Percentiles rank a stretch among this genome's conserved stretches.
phyloP scores from a whole-genome alignment of 2,797 vertebrate species.

The Notolabrus celidotus region DNA sequence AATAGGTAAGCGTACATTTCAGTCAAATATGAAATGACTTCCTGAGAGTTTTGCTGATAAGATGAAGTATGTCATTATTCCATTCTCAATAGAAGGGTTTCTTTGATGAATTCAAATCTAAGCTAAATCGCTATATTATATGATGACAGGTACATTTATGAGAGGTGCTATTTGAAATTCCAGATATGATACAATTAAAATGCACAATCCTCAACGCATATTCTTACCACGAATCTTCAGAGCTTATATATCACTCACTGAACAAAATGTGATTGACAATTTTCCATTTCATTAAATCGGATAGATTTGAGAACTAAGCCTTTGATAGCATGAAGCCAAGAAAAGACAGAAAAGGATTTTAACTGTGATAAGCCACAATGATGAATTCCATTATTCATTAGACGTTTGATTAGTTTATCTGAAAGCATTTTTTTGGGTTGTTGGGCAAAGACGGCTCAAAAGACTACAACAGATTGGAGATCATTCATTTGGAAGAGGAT shows the following conservation, averaged over 20 bases:
- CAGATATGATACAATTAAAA: background rate
- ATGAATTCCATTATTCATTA: slow-evolving; percentile 40
- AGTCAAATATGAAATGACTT: too few species aligned
- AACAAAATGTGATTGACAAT: slow-evolving; percentile 22
- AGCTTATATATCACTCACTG: background rate
- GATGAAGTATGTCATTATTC: too few species aligned
- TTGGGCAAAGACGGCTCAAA: slow-evolving; percentile 1
- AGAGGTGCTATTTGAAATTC: background rate
- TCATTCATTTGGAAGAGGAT: slow-evolving; percentile 9
- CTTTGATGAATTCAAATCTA: too few species aligned
- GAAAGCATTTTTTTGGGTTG: slow-evolving; percentile 26
- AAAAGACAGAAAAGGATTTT: slow-evolving; percentile 1
- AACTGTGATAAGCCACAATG: slow-evolving; percentile 20
- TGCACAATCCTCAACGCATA: background rate
- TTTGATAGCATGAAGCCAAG: slow-evolving; percentile 1
- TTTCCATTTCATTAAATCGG: slow-evolving; percentile 25
- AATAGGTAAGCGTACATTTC: too few species aligned
- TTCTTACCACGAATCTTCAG: slow-evolving; percentile 16
- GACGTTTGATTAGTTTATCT: slow-evolving; percentile 23
- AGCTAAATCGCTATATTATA: too few species aligned
- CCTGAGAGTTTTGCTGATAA: too few species aligned
- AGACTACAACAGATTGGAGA: slow-evolving; percentile 13
- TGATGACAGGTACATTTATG: background rate
- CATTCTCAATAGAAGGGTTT: too few species aligned
- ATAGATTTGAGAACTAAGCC: slow-evolving; percentile 6